phyloP scores from a whole-genome alignment of 2,113 vertebrate genomes.

The Pavo muticus region DNA sequence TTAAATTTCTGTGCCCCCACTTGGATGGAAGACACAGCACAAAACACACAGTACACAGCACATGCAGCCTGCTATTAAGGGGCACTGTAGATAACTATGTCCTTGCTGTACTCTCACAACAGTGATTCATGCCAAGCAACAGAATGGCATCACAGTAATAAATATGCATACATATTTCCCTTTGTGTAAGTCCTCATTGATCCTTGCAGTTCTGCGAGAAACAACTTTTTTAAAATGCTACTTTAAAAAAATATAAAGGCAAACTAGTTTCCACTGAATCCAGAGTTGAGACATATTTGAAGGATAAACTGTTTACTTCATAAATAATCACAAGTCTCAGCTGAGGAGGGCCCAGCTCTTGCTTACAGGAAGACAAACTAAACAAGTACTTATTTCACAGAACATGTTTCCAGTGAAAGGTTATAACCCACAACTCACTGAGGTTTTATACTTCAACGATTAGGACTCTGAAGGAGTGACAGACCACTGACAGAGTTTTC shows the following conservation, averaged over 20 bases:
- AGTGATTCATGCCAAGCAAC: rapidly evolving
- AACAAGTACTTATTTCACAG: background rate
- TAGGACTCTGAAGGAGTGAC: background rate
- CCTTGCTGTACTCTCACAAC: too few relatives aligned
- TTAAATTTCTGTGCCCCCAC: background rate
- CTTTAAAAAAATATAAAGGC: background rate
- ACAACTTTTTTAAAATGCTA: background rate
- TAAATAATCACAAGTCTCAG: background rate
- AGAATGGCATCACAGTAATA: background rate
- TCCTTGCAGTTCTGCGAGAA: background rate
- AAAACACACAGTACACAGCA: background rate
- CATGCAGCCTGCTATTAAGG: background rate
- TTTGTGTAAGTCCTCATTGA: background rate
- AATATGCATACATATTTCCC: rapidly evolving
- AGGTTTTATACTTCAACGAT: background rate
- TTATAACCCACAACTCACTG: background rate
- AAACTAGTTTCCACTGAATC: background rate
- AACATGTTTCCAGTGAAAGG: background rate
- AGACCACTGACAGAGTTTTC: background rate
- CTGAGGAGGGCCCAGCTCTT: background rate
- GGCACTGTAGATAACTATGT: too few relatives aligned
- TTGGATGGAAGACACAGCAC: background rate
- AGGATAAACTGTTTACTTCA: background rate
- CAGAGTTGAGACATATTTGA: background rate
- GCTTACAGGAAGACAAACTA: background rate